Evolutionary conservation across 2,113 vertebrate species (phyloP).

Genomic region (Phaetusa simplex): DNA sequence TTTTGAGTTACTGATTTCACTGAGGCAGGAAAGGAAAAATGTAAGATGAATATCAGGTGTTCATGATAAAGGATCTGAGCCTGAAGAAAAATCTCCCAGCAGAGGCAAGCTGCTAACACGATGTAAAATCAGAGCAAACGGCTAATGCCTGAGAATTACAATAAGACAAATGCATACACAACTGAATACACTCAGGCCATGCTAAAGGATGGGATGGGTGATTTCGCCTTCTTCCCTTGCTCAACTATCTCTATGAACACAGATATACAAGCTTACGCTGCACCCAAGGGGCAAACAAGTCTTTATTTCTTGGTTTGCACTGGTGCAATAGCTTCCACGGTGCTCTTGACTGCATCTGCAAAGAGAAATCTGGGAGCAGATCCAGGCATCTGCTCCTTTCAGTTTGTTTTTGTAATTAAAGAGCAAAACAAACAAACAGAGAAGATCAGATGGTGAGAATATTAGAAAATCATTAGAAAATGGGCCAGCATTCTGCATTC

Average conservation of each 20-base stretch:
- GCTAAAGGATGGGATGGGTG: not conserved
- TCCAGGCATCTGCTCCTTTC: conserved; percentile 13
- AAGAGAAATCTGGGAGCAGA: conserved; percentile 24
- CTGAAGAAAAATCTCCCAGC: not conserved
- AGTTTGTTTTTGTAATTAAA: conserved; percentile 35
- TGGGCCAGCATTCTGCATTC: accelerated
- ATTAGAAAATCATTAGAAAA: conserved; percentile 1
- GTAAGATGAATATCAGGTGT: not conserved
- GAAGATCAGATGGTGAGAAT: not conserved
- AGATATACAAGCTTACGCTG: not conserved
- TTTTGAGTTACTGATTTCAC: not conserved
- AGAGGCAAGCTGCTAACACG: not conserved
- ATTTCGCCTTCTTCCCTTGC: not conserved
- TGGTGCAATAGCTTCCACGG: not conserved
- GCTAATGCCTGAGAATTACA: not conserved
- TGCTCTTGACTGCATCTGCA: conserved; percentile 1
- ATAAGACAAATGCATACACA: not conserved
- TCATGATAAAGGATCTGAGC: not conserved
- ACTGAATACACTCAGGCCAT: not conserved
- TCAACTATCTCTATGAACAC: not conserved
- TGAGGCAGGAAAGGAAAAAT: not conserved
- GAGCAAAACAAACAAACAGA: conserved; percentile 23
- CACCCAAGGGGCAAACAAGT: not conserved
- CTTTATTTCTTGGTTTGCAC: not conserved
- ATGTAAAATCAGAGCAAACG: not conserved